Percentiles rank a stretch among this genome's conserved stretches.
Conservation (phyloP, 2,797 vertebrate species). For the Esox lucius region DNA sequence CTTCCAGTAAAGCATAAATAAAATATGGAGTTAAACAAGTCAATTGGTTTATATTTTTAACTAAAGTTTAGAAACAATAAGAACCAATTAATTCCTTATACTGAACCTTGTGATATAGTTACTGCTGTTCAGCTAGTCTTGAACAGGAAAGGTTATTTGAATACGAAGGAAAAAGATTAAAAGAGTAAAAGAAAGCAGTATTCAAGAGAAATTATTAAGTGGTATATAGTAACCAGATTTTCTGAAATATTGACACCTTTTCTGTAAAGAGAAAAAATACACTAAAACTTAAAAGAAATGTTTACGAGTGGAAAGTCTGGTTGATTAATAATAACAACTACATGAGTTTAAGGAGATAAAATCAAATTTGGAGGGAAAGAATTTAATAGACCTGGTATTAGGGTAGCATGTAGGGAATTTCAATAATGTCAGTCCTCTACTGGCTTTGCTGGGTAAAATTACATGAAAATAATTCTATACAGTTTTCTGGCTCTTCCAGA, state of each 20-base stretch:
- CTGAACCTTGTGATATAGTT: conserved; percentile 42
- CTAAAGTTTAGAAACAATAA: conserved; percentile 22
- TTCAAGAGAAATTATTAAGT: conserved; percentile 64
- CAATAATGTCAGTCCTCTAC: conserved; percentile 74
- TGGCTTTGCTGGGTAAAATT: too few relatives aligned
- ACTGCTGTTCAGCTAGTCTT: conserved; percentile 49
- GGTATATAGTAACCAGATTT: conserved; percentile 51
- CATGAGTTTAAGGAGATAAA: too few relatives aligned
- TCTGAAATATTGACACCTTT: conserved; percentile 1
- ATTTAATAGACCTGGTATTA: conserved; percentile 82
- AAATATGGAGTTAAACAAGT: conserved; percentile 45
- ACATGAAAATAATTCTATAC: too few relatives aligned
- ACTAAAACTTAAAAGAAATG: too few relatives aligned
- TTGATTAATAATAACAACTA: too few relatives aligned
- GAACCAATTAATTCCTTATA: conserved; percentile 34
- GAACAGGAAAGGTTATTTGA: conserved; percentile 51
- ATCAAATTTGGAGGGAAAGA: conserved; percentile 80
- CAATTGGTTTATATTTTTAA: conserved; percentile 31
- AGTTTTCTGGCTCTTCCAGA: too few relatives aligned
- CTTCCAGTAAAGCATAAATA: conserved; percentile 44
- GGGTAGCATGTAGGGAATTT: conserved; percentile 53
- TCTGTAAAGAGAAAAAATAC: conserved; percentile 21
- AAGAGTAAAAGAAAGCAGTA: conserved; percentile 35
- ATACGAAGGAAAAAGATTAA: conserved; percentile 55
- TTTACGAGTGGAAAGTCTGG: conserved; percentile 1